phyloP scores from a whole-genome alignment of 2,888 invertebrate genomes.

The Alsophila aescularia region DNA sequence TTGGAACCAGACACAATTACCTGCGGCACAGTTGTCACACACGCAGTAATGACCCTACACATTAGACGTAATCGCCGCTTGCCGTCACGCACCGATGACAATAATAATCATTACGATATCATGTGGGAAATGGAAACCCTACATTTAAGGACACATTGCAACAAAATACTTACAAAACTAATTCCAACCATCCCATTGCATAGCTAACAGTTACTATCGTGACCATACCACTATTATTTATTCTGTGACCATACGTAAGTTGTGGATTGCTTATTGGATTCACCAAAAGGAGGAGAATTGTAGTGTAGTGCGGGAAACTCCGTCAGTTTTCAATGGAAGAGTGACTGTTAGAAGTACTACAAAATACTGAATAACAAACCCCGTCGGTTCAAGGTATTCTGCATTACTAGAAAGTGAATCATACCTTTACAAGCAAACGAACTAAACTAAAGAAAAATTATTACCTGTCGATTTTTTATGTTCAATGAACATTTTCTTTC shows the following conservation, averaged over 20 bases:
- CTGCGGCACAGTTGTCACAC: constrained; percentile 66
- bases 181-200: constrained; percentile 7
- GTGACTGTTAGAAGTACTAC: no score
- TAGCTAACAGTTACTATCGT: constrained; percentile 7
- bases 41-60: constrained; percentile 55
- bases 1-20: constrained; percentile 65
- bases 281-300: neutral
- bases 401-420: no score
- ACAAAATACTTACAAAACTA: constrained; percentile 1
- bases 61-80: constrained; percentile 62
- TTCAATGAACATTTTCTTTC: no score
- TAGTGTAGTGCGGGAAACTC: neutral
- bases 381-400: no score
- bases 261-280: constrained; percentile 4
- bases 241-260: neutral
- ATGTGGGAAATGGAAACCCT: constrained; percentile 61
- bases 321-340: no score
- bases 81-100: constrained; percentile 72
- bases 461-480: no score
- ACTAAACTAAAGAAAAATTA: no score
- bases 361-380: no score
- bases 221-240: no score
- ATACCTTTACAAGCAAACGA: no score
- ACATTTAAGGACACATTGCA: constrained; percentile 29
- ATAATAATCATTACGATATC: constrained; percentile 58